Evolutionary conservation across 2,113 vertebrate genomes (phyloP), one percentile per base, ranked within the genome.

Genomic region (Halichoerus grypus): DNA sequence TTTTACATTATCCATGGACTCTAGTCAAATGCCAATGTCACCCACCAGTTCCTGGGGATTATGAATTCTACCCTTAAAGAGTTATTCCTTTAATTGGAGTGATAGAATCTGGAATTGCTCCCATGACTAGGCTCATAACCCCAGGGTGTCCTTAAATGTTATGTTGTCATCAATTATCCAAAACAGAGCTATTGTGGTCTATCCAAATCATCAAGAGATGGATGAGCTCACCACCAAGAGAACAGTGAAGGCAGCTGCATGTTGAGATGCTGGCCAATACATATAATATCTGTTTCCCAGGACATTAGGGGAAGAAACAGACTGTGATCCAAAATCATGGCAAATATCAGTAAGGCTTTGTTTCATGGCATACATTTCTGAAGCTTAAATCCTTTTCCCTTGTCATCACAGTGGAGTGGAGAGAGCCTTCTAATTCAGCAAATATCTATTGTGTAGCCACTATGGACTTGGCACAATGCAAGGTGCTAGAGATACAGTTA

Each of bases 191-290:
- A 65, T 89, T 89, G 24, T 15, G 69, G 10, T 55, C 86, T 77
- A 87, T 86, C 24, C 33, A 94, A 96, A 95, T 96, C 81, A 95
- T 61, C 8, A 31, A 91, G 95, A 97, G 91, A 97, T 96, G n/a
- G 53, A 97, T 92, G 92, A 93, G 39, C 28, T 95, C 94, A 39
- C 55, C 61, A 89, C 36, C 36, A 14, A 88, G 89, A 93, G 89
- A 95, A 93, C 16, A 97, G 57, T 13, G 28, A 87, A 90, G 79
- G 19, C 53, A 77, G n/a, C 21, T 93, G 16, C 18, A 28, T 4
- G 5, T 80, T 86, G 82, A 92, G 57, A 94, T 90, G 36, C 33
- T 85, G 21, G 80, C 77, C 67, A 95, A 81, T 46, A 55, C 91
- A 42, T 82, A n/a, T 51, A 86, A 80, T 63, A 72, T 46, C 18